Evolutionary conservation across 2,797 vertebrate species (phyloP).

Genomic region (Tapirus indicus): DNA sequence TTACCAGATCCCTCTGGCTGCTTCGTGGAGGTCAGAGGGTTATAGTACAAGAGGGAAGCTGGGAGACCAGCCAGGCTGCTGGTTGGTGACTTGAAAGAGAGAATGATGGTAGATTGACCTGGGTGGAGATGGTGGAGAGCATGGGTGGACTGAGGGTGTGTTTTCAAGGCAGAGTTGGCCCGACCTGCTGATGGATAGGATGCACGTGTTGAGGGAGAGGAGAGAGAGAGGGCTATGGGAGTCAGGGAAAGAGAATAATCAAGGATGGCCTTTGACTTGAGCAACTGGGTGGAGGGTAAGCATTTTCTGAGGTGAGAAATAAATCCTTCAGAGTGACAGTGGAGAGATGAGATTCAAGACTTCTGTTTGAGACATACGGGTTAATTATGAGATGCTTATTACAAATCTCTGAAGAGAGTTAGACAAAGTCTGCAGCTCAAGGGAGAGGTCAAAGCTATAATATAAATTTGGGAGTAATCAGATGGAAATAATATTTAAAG

Average conservation of each 20-base stretch:
- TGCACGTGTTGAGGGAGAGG: fast-evolving
- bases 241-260: neutral
- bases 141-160: neutral
- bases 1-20: neutral
- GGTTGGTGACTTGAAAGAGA: neutral
- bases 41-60: neutral
- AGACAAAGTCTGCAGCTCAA: neutral
- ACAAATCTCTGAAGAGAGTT: neutral
- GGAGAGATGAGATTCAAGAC: neutral
- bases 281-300: neutral
- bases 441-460: constrained; percentile 51
- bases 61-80: neutral
- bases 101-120: neutral
- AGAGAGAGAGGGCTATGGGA: neutral
- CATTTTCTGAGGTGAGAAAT: neutral
- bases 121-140: neutral
- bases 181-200: neutral
- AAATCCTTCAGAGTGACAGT: neutral
- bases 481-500: constrained; percentile 32
- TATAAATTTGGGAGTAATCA: neutral
- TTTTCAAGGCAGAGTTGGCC: neutral
- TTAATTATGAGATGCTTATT: constrained; percentile 24
- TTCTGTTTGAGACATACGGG: neutral
- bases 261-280: neutral
- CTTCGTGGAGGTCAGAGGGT: neutral